Evolutionary conservation across 2,888 invertebrate genomes (phyloP), one percentile per base, ranked within the genome.

Genomic region (Meghimatium bilineatum): DNA sequence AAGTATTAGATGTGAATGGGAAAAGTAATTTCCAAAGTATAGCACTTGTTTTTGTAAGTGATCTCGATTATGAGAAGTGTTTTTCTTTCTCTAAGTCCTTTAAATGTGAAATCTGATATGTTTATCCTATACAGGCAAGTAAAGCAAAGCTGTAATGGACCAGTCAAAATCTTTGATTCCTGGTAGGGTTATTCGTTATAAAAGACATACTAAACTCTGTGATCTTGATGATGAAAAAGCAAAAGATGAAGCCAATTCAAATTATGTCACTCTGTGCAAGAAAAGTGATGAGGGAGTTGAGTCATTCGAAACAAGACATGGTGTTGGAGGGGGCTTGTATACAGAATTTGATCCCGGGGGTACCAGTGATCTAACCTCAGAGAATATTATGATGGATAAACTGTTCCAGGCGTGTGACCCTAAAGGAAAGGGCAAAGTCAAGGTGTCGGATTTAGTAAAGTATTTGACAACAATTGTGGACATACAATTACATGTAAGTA

Each of bases 331-430:
- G 56, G 38, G n/a, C 10, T 26, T 66, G n/a, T 44, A 6, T 32
- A 29, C 3, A 44, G 67, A 78, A 12, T 3, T 29, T n/a, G 78
- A 38, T 12, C 26, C 23, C 23, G 38, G 44, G 14, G 60, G 32
- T 10, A 44, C 23, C 26, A 72, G 77, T 32, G 69, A 85, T 17
- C 63, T 85, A 74, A 44, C 81, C 26, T 84, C 87, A 17, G 90
- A 90, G 74, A 88, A 89, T 69, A 87, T 88, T 36, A 75, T 91
- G 80, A 89, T 90, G 80, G 89, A 91, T 82, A 89, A 87, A 60
- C 80, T 91, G 32, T 91, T 91, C 85, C 85, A 86, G 60, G 88
- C 85, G 49, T 91, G 91, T 89, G 91, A 91, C 84, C 69, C 76
- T 8, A 75, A 85, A 26, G 88, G 88, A 1, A 84, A 78, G 20